These are phyloP conservation scores for Zophobas morio DNA, from an alignment of 1,140 invertebrate genomes.

Conservation along the genomic window DNA sequence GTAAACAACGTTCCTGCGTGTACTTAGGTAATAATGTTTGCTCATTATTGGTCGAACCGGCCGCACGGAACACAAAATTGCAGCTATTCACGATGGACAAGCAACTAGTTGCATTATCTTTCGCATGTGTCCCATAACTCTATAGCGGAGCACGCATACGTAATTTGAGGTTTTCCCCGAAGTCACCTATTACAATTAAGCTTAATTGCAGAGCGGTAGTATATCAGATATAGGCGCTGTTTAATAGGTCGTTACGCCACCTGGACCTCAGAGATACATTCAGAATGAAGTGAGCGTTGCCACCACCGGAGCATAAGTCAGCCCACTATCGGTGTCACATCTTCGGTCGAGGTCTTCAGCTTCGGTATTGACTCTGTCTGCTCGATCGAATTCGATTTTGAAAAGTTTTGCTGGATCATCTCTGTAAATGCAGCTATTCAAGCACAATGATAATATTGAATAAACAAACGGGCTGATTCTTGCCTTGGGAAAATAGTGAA, in stretches of 20 bases:
- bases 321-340: conserved; percentile 49
- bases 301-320: conserved; percentile 50
- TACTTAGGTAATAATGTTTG: background rate
- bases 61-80: conserved; percentile 15
- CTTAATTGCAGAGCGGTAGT: conserved; percentile 55
- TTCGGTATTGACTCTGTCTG: conserved; percentile 31
- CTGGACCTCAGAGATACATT: conserved; percentile 53
- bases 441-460: conserved; percentile 27
- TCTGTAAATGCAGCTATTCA: conserved; percentile 34
- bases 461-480: conserved; percentile 35
- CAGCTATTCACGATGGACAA: conserved; percentile 4
- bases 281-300: conserved; percentile 52
- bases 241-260: conserved; percentile 60
- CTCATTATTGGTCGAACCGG: background rate
- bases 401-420: conserved; percentile 28
- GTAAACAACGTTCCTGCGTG: conserved; percentile 21
- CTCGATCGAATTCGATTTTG: conserved; percentile 11
- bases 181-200: conserved; percentile 58
- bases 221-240: conserved; percentile 55
- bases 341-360: conserved; percentile 3
- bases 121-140: background rate
- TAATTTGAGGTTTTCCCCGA: background rate
- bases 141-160: background rate
- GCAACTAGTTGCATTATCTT: conserved; percentile 8
- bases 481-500: conserved; percentile 30